Conservation (phyloP, 2,888 invertebrate genomes). For the Caenorhabditis panamensis region DNA sequence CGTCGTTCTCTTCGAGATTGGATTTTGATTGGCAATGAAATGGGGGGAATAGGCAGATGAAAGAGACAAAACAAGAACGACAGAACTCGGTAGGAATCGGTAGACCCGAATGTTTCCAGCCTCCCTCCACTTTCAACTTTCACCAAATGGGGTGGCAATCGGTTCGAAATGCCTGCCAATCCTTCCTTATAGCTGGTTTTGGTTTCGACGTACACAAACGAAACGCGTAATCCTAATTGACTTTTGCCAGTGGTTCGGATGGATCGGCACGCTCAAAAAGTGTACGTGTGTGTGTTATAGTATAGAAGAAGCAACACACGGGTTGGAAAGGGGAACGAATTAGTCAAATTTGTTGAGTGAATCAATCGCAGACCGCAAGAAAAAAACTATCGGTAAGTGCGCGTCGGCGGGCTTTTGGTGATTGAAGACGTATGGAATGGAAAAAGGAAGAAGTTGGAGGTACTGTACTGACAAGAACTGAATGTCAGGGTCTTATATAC, state of each 20-base stretch:
- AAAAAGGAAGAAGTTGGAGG: background rate
- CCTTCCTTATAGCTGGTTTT: slow-evolving; percentile 30
- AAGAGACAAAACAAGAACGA: slow-evolving; percentile 18
- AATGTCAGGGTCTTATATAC: slow-evolving; percentile 37
- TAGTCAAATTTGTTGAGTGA: slow-evolving; percentile 41
- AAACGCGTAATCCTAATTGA: slow-evolving; percentile 40
- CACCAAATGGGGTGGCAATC: slow-evolving; percentile 44
- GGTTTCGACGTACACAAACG: background rate
- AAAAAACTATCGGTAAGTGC: slow-evolving; percentile 21
- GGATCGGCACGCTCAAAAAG: slow-evolving; percentile 9
- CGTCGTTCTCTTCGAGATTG: slow-evolving; percentile 35
- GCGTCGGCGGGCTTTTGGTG: slow-evolving; percentile 39
- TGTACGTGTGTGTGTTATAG: slow-evolving; percentile 27
- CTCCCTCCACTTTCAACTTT: slow-evolving; percentile 22
- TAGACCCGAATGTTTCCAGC: slow-evolving; percentile 11
- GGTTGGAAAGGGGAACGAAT: slow-evolving; percentile 27
- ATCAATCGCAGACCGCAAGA: background rate
- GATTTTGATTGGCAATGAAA: slow-evolving; percentile 59
- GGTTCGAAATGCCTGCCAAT: slow-evolving; percentile 41
- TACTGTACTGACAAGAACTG: slow-evolving; percentile 35
- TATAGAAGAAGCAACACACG: slow-evolving; percentile 17
- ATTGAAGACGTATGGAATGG: slow-evolving; percentile 19
- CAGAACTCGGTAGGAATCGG: slow-evolving; percentile 26
- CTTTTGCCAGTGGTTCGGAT: slow-evolving; percentile 26
- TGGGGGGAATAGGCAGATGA: slow-evolving; percentile 18